Percentiles rank a stretch among this genome's conserved stretches.
These are phyloP conservation scores for Mandrillus leucophaeus DNA, from an alignment of 2,113 vertebrate species.

Conservation along the genomic window DNA sequence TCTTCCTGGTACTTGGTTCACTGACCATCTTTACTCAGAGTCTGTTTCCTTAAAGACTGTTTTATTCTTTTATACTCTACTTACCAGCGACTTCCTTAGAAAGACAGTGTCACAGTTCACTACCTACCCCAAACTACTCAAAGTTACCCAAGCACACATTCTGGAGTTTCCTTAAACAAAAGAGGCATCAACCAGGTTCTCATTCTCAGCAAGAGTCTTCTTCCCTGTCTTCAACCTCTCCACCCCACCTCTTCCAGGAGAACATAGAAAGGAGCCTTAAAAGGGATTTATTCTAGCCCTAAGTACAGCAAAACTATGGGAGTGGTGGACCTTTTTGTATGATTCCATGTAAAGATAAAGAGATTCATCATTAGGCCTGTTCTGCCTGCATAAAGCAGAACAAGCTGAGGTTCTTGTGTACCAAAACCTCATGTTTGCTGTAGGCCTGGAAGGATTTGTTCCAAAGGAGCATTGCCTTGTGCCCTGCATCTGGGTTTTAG, in stretches of 20 bases:
- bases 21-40: not conserved
- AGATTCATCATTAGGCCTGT: not conserved
- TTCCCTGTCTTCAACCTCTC: accelerated
- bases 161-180: not conserved
- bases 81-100: not conserved
- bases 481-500: not conserved
- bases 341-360: not conserved
- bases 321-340: not conserved
- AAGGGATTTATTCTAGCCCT: not conserved
- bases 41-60: not conserved
- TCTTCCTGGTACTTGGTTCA: not conserved
- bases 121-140: not conserved
- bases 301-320: not conserved
- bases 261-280: not conserved
- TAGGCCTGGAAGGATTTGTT: not conserved
- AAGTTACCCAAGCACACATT: not conserved
- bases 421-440: not conserved
- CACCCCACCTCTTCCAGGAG: too few relatives aligned
- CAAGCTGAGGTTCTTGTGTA: not conserved
- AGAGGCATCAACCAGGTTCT: not conserved
- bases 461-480: not conserved
- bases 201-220: not conserved
- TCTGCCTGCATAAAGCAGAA: not conserved
- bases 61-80: not conserved
- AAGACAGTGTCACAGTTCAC: not conserved